Conservation (phyloP, 2,797 vertebrate species). For the Mus caroli region DNA sequence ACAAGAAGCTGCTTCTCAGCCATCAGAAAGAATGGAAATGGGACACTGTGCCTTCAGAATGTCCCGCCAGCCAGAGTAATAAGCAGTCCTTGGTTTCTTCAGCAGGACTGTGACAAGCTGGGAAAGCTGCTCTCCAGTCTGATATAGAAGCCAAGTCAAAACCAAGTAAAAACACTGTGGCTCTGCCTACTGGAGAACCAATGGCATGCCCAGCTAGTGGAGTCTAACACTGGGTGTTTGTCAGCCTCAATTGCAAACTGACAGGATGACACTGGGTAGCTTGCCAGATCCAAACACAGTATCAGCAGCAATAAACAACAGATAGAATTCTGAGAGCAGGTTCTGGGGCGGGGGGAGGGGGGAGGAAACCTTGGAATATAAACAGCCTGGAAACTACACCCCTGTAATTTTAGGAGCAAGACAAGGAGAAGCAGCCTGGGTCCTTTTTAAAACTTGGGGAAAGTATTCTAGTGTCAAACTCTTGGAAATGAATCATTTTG, state of each 20-base stretch:
- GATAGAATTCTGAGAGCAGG: background rate
- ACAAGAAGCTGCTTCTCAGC: background rate
- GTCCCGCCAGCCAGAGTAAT: background rate
- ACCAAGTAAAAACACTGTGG: background rate
- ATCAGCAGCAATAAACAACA: slow-evolving; percentile 41
- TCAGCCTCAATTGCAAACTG: background rate
- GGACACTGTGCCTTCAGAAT: fast-evolving
- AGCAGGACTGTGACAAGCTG: background rate
- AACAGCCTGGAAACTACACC: background rate
- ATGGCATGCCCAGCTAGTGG: slow-evolving; percentile 17
- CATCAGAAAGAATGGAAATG: background rate
- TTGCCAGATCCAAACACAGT: slow-evolving; percentile 30
- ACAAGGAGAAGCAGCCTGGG: background rate
- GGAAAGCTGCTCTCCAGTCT: background rate
- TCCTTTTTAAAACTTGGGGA: background rate
- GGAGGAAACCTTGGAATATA: background rate
- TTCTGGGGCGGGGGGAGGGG: background rate
- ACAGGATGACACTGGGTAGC: background rate
- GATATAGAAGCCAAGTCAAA: background rate
- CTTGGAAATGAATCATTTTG: background rate
- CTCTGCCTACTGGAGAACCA: background rate
- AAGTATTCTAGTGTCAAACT: fast-evolving
- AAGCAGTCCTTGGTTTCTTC: background rate
- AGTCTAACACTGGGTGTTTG: slow-evolving; percentile 47
- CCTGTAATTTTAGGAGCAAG: background rate